A percentile compares a stretch with the other conserved stretches of the same genome.
These are phyloP conservation scores for Conus canariensis DNA, from an alignment of 2,888 invertebrate species.

Conservation along the genomic window DNA sequence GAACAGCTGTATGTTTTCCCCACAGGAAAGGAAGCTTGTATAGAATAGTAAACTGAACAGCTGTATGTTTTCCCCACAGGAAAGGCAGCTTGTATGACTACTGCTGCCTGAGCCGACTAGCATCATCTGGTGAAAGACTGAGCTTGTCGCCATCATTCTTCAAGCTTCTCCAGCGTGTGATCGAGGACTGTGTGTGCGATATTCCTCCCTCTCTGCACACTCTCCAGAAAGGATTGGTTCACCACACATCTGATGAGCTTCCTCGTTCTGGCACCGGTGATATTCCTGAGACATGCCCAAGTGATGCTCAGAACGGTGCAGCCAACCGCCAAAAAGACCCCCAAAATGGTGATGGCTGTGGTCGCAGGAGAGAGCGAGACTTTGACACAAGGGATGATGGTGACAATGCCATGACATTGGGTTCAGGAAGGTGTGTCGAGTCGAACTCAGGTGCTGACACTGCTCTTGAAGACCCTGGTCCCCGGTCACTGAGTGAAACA, in stretches of 20 bases:
- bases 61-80: background rate
- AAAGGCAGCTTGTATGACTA: conserved; percentile 32
- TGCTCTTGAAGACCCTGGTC: too few relatives aligned
- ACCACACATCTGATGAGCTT: background rate
- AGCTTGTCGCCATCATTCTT: conserved; percentile 11
- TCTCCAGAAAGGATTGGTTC: background rate
- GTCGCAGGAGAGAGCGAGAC: background rate
- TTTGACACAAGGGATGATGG: background rate
- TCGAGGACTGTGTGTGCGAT: conserved; percentile 43
- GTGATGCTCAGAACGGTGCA: too few relatives aligned
- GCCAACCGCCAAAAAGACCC: background rate
- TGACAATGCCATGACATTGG: background rate
- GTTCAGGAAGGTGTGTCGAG: too few relatives aligned
- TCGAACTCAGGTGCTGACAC: too few relatives aligned
- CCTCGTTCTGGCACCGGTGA: background rate
- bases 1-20: too few relatives aligned
- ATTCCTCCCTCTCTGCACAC: conserved; percentile 1
- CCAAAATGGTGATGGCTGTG: background rate
- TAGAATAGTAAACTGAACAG: too few relatives aligned
- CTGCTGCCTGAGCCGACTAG: background rate
- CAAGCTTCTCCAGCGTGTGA: conserved; percentile 17
- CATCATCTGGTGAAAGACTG: background rate
- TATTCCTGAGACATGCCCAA: background rate
- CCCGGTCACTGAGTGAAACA: background rate
- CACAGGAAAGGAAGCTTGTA: too few relatives aligned